Base-by-base conservation (phyloP, 1,140 invertebrate genomes). In the Cyrtorhinus lividipennis region DNA sequence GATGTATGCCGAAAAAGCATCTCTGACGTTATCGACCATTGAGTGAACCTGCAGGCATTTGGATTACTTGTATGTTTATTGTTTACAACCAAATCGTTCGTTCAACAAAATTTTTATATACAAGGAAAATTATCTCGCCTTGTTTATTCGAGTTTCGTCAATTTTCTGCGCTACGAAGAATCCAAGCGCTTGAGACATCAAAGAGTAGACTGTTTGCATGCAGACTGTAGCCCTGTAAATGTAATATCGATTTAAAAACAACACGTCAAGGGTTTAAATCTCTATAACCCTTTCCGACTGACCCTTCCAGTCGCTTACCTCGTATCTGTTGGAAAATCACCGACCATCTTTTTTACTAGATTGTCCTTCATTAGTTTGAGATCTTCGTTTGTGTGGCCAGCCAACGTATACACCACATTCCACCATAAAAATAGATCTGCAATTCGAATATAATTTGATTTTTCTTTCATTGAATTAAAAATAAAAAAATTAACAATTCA, bases 1-100 rank as follows among this genome's bases (percentile, higher is more conserved):
- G 0, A 95, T 79, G 8, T 89, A 72, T 23, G 83, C 78, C 18
- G 85, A 79, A 69, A 95, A 90, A 0, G 88, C 80, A 13, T 80
- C 74, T 72, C 86, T 83, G 65, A 95, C 86, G 68, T 90, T 82
- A 22, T 80, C 73, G 24, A 95, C 72, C 87, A 95, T 91, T 61
- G 2, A n/a, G 20, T 27, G 15, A 22, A 64, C 12, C 46, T 62
- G 46, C 25, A 20, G 24, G 30, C 30, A 38, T 38, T 38, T 38
- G 30, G 15, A 38, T 38, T n/a, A n/a, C n/a, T n/a, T n/a, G n/a
- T n/a, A n/a, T n/a, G n/a, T n/a, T n/a, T n/a, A n/a, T n/a, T n/a
- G n/a, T n/a, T n/a, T n/a, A n/a, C n/a, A n/a, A n/a, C n/a, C n/a
- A n/a, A n/a, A n/a, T n/a, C n/a, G n/a, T n/a, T n/a, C n/a, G n/a